Conservation (phyloP, 2,888 invertebrate genomes). For the Drosophila fungiperda region DNA sequence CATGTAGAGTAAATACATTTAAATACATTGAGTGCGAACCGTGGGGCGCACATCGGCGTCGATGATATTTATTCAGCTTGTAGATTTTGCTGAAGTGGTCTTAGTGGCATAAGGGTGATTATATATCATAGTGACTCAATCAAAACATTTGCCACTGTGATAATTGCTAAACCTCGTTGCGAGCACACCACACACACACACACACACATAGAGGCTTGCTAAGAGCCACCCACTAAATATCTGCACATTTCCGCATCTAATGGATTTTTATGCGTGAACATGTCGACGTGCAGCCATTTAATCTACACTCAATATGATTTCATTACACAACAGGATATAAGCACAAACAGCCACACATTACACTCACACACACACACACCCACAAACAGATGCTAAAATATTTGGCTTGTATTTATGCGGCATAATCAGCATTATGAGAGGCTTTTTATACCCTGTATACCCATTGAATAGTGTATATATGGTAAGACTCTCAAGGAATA, state of each 20-base stretch:
- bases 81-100: conserved; percentile 57
- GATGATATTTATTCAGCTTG: conserved; percentile 50
- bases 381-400: conserved; percentile 11
- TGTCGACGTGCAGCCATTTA: conserved; percentile 75
- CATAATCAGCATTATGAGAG: conserved; percentile 75
- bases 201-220: not conserved
- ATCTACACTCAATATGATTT: conserved; percentile 78
- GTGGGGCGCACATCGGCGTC: conserved; percentile 21
- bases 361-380: not conserved
- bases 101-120: conserved; percentile 30
- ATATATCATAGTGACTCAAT: conserved; percentile 43
- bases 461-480: not conserved
- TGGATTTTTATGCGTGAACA: conserved; percentile 72
- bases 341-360: conserved; percentile 11
- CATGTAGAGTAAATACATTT: not conserved
- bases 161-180: conserved; percentile 65
- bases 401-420: conserved; percentile 64
- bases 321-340: conserved; percentile 67
- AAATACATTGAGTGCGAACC: conserved; percentile 4
- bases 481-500: not conserved
- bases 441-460: conserved; percentile 35
- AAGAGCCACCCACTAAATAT: conserved; percentile 18
- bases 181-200: conserved; percentile 16
- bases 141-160: conserved; percentile 67
- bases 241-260: conserved; percentile 68